These are phyloP conservation scores for Tiaroga cobitis DNA, from an alignment of 2,797 vertebrate genomes.

Conservation along the genomic window DNA sequence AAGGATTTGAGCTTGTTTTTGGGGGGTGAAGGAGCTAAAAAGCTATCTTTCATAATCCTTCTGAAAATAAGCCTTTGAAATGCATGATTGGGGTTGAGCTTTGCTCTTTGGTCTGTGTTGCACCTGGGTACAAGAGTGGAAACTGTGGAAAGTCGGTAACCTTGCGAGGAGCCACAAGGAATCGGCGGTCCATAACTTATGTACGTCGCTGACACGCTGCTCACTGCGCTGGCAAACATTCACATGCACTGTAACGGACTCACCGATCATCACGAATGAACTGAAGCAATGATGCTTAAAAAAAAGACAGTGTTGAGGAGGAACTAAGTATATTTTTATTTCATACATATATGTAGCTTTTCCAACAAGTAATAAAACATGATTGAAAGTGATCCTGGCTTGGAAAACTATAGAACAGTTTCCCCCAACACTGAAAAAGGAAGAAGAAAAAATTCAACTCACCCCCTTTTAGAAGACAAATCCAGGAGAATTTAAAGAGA, in stretches of 20 bases:
- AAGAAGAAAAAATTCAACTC: constrained; percentile 38
- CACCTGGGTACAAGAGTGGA: constrained; percentile 52
- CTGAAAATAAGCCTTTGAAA: constrained; percentile 85
- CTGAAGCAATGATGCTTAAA: background rate
- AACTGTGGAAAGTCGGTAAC: constrained; percentile 4
- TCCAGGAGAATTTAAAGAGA: background rate
- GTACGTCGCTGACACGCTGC: background rate
- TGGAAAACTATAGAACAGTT: background rate
- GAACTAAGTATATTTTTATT: background rate
- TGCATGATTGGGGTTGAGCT: constrained; percentile 75
- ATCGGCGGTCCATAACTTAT: background rate
- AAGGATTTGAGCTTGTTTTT: constrained; percentile 78
- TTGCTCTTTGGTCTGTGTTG: constrained; percentile 37
- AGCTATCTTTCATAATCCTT: constrained; percentile 86
- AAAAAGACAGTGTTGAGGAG: background rate
- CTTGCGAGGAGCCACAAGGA: constrained; percentile 15
- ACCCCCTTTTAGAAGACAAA: constrained; percentile 55
- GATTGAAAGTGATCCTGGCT: background rate
- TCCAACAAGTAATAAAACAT: background rate
- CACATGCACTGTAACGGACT: background rate
- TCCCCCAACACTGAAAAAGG: background rate
- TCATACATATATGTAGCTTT: background rate
- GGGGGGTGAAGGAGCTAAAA: constrained; percentile 78
- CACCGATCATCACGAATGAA: background rate
- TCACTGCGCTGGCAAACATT: background rate